Evolutionary conservation across 2,113 vertebrate genomes (phyloP).

Genomic region (Pelusios castaneus): DNA sequence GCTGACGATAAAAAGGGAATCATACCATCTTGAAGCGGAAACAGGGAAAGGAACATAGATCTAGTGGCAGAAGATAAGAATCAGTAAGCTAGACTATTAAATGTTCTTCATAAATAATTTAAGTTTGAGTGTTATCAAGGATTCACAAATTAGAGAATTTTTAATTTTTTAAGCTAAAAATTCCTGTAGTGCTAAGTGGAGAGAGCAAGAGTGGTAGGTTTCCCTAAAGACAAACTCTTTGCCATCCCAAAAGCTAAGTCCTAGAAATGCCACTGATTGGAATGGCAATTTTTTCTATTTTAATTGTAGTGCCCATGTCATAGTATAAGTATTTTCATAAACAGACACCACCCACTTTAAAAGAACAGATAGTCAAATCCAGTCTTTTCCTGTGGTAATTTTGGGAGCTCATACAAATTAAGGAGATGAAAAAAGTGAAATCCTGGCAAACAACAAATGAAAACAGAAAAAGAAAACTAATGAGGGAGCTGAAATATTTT

Average conservation of each 20-base stretch:
- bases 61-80: background rate
- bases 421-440: conserved; percentile 30
- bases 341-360: background rate
- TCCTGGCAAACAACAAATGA: conserved; percentile 29
- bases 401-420: conserved; percentile 32
- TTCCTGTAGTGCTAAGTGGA: background rate
- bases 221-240: background rate
- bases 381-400: conserved; percentile 29
- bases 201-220: background rate
- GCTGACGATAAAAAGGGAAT: background rate
- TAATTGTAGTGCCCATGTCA: background rate
- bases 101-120: background rate
- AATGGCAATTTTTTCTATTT: background rate
- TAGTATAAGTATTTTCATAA: background rate
- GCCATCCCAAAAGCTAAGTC: background rate
- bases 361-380: background rate
- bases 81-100: background rate
- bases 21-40: background rate
- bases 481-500: conserved; percentile 16
- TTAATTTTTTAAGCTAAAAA: background rate
- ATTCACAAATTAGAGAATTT: background rate
- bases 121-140: background rate
- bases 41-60: background rate
- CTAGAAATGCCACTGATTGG: background rate
- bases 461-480: conserved; percentile 37